A percentile compares a stretch with the other conserved stretches of the same genome.
These are phyloP conservation scores for Geodia barretti DNA, from an alignment of 37 sponge, comb jelly and placozoan species.

Conservation along the genomic window DNA sequence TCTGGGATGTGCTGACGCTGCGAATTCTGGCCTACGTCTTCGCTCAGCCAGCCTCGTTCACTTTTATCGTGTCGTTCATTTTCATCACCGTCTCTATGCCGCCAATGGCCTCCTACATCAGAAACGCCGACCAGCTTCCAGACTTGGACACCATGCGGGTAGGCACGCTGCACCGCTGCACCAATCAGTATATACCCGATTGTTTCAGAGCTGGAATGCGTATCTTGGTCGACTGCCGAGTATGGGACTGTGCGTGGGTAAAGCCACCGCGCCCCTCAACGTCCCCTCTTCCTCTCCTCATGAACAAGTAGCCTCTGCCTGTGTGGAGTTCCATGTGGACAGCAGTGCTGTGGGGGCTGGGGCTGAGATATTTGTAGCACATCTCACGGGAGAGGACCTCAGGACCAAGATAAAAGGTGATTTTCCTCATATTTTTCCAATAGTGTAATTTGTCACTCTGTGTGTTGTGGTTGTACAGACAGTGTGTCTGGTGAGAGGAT, in stretches of 20 bases:
- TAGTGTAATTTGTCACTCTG: not conserved
- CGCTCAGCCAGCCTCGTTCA: slow-evolving; percentile 34
- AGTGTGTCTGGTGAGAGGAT: not conserved
- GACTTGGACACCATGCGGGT: slow-evolving; percentile 45
- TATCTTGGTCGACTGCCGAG: slow-evolving; percentile 22
- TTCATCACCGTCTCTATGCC: slow-evolving; percentile 22
- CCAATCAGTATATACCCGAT: not conserved
- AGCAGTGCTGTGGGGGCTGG: not conserved
- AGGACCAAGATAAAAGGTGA: slow-evolving; percentile 28
- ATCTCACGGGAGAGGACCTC: slow-evolving; percentile 5
- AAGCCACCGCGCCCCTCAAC: not conserved
- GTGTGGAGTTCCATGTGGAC: slow-evolving; percentile 18
- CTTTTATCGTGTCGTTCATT: slow-evolving; percentile 57
- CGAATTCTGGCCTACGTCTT: slow-evolving; percentile 28
- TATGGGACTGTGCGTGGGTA: not conserved
- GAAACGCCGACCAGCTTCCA: slow-evolving; percentile 19
- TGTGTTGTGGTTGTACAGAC: not conserved
- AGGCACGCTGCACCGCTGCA: not conserved
- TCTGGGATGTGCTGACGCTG: slow-evolving; percentile 40
- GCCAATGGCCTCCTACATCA: slow-evolving; percentile 21
- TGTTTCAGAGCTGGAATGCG: slow-evolving; percentile 44
- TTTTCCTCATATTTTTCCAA: not conserved
- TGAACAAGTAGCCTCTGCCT: not conserved
- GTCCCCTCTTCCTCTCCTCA: not conserved
- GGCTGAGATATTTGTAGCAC: not conserved